Base-by-base conservation (phyloP, 2,797 vertebrate genomes). In the Acanthurus lineatus region DNA sequence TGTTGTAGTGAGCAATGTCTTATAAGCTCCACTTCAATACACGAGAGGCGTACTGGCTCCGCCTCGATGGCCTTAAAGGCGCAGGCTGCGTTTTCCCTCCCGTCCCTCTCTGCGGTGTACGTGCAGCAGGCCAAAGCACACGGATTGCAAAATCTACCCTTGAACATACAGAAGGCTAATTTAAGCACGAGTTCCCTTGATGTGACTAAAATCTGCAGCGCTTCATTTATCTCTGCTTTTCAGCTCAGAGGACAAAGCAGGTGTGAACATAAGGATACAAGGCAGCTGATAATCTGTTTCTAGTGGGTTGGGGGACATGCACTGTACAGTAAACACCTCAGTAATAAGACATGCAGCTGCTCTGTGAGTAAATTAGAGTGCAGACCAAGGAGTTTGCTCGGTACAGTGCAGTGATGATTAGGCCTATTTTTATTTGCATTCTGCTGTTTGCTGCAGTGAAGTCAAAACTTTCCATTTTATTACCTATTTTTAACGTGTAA, bases 31-130 rank as follows among this genome's bases (percentile, higher is more conserved):
- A 72, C 88, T 72, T 73, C 69, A 72, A 28, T 76, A 56, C 79
- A 73, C 82, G 48, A 67, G 73, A 64, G 58, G 65, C 44, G 58
- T 67, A 0, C 66, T n/a, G 81, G 83, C 93, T 85, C 94, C 95
- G 86, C 95, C 95, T 64, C 11, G 45, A 82, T 77, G 84, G 85
- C 40, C 91, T 95, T 95, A 96, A 95, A 95, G 95, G 77, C 83
- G 60, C 90, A 89, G 77, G 47, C 10, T 16, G 10, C 48, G 0
- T 58, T 70, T 53, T 5, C 6, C 1, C 15, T 44, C 32, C 32
- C 9, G 5, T 2, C 19, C 20, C 8, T 35, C 8, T 35, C 56
- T 69, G 22, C 66, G 67, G 57, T 10, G 28, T 69, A 54, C 67
- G 57, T 44, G 73, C 70, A 42, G 38, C 38, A 48, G 22, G 16